Base-by-base conservation (phyloP, 2,888 invertebrate genomes). In the Drosophila birchii region DNA sequence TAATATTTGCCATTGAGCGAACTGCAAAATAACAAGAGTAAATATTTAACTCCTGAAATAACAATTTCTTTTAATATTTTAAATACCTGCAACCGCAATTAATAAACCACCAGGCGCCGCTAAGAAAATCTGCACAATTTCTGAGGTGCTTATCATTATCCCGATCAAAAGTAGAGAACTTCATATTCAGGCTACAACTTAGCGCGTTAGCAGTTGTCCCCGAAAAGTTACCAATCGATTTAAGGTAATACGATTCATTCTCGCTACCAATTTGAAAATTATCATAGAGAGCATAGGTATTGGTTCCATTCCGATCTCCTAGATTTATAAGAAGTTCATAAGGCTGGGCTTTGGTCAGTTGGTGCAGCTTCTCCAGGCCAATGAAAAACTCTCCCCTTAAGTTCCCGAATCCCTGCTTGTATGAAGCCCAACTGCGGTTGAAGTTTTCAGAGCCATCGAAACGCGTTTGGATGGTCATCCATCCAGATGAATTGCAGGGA, bases 41-140 rank as follows among this genome's bases (percentile, higher is more conserved):
- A 4, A 1, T 3, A 16, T 26, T 1, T n/a, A 2, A 9, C 16
- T n/a, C 12, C 4, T 11, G 5, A n/a, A 29, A 12, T 0, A 12
- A 29, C 5, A 3, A n/a, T 0, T 6, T 29, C 2, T n/a, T 6
- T 11, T 12, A 29, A 12, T 1, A 18, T n/a, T n/a, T 2, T 0
- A 32, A 7, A 49, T 49, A 32, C 47, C 47, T 49, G 12, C 0
- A 0, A 4, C 18, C 47, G 12, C 47, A 49, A 7, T 32, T 14
- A 4, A 7, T 49, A 12, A 18, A 49, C 29, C 29, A 49, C 47
- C 47, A 49, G 18, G 7, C 29, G 12, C 47, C 47, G 12, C 3
- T 1, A 7, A 32, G 4, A 32, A 0, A 0, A 2, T 18, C 1
- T 2, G 18, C 18, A 4, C 29, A 49, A 12, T 18, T 4, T 1